Evolutionary conservation across 2,797 vertebrate genomes (phyloP), one percentile per base, ranked within the genome.

Genomic region (Alcedo quadribrachys): DNA sequence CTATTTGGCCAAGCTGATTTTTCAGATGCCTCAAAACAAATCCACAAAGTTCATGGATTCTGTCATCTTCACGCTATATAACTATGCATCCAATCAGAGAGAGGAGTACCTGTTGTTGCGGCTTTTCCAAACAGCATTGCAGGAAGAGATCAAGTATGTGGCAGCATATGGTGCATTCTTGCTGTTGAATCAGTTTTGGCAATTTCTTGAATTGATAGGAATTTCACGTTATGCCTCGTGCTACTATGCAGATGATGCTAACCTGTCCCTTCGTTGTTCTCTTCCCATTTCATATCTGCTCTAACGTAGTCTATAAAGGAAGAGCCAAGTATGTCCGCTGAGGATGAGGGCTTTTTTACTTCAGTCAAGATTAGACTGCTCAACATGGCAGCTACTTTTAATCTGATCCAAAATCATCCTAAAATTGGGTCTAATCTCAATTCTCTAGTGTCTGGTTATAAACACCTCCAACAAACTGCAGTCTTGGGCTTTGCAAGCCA

Each of bases 21-120:
- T 99, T 97, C 99, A 99, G 98, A 99, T 99, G 99, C 99, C 99
- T 15, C 99, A 99, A 96, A 99, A 99, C 95, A 99, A 98, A 95
- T 99, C 99, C 88, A 99, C 99, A 30, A 99, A 99, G 95, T 99
- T 99, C 97, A 99, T 99, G 99, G 99, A 99, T 96, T 99, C 99
- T 22, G 99, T 99, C 8, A 99, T 99, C 97, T 99, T 99, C 97
- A 99, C 99, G 0, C 97, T 99, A 24, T 99, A 99, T 88, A 99
- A 99, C 97, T 99, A 99, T 6, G 99, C 99, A 14, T 99, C 99
- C 75, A 99, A 99, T 97, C 99, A 99, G 97, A 98, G 99, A 3
- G 99, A 99, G 91, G 99, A 99, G 87, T 99, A 99, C 93, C 97
- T 99, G 92, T 97, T 99, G 19, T 97, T 99, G 48, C 98, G 98